phyloP scores from a whole-genome alignment of 2,797 vertebrate genomes.

The Falco naumanni region DNA sequence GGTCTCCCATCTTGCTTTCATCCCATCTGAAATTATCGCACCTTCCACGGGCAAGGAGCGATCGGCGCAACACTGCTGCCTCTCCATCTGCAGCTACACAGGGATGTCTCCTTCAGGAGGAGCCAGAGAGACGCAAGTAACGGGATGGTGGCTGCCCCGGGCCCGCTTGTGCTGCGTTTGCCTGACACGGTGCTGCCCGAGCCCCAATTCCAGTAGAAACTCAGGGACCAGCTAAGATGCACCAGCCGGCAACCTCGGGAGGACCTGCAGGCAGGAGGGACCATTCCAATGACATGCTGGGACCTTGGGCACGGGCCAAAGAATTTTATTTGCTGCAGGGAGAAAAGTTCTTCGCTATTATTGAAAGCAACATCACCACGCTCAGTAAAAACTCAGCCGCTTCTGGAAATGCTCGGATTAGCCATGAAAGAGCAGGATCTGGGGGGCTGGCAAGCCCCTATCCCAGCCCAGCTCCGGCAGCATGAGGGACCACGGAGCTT shows the following conservation, averaged over 20 bases:
- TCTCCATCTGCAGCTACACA: background rate
- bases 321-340: background rate
- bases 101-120: constrained; percentile 61
- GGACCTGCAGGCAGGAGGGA: background rate
- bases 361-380: accelerated
- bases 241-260: background rate
- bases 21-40: accelerated
- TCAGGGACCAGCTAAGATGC: background rate
- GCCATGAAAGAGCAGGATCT: background rate
- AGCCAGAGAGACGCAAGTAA: constrained; percentile 25
- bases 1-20: background rate
- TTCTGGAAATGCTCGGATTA: background rate
- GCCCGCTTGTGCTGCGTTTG: background rate
- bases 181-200: background rate
- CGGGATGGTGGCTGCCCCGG: background rate
- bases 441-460: accelerated
- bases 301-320: background rate
- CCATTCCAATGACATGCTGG: accelerated
- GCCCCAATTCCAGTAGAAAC: background rate
- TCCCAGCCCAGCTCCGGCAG: background rate
- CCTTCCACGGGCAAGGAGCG: background rate
- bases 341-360: background rate
- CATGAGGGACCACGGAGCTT: background rate
- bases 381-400: accelerated
- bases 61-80: background rate